Conservation (phyloP, 2,888 invertebrate species). For the Hartigia nigra region DNA sequence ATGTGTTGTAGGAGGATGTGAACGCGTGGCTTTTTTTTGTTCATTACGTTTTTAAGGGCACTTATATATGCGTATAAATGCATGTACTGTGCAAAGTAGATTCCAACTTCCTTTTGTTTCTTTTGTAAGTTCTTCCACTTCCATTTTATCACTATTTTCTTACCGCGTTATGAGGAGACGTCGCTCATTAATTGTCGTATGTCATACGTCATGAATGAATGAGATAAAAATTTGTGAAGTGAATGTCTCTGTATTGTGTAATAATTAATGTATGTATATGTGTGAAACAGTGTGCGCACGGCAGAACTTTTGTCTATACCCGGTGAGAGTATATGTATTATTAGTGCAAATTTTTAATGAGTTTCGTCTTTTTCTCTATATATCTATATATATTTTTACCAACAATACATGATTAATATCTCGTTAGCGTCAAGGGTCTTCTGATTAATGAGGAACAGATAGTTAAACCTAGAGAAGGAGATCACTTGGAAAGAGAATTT, state of each 20-base stretch:
- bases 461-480: not conserved
- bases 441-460: not conserved
- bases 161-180: not conserved
- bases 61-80: not conserved
- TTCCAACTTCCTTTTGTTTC: no score
- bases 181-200: not conserved
- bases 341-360: not conserved
- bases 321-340: not conserved
- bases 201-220: not conserved
- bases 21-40: not conserved
- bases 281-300: not conserved
- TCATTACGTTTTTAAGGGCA: not conserved
- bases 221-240: not conserved
- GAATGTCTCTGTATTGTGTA: not conserved
- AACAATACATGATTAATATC: not conserved
- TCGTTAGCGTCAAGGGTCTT: not conserved
- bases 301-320: not conserved
- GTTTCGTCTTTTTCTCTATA: not conserved
- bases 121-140: not conserved
- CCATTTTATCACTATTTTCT: not conserved
- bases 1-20: not conserved
- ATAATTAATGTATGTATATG: not conserved
- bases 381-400: not conserved
- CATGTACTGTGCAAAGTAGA: not conserved
- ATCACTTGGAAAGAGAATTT: not conserved